These are phyloP conservation scores for Arctia plantaginis DNA, from an alignment of 2,888 invertebrate genomes.

Conservation along the genomic window DNA sequence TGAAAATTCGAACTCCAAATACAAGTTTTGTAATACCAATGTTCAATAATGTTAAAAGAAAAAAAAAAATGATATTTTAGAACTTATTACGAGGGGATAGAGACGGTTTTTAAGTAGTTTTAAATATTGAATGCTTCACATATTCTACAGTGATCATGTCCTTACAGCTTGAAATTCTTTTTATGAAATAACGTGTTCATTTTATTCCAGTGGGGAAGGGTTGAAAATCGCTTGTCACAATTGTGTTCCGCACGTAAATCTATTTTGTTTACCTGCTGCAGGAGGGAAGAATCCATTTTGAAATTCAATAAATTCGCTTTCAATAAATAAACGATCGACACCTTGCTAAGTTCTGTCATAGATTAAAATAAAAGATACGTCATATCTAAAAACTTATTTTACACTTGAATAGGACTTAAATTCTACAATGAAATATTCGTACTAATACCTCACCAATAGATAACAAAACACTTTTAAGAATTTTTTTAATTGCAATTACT, in stretches of 20 bases:
- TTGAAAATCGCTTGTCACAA: conserved; percentile 12
- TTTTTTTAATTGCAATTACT: neutral
- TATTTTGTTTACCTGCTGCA: conserved; percentile 28
- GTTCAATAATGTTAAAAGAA: conserved; percentile 25
- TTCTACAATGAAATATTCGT: neutral
- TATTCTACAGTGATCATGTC: conserved; percentile 26
- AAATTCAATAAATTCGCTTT: conserved; percentile 73
- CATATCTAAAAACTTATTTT: neutral
- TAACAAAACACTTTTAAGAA: no score
- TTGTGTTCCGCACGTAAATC: neutral
- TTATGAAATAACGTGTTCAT: neutral
- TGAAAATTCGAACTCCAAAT: conserved; percentile 1
- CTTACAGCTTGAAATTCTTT: conserved; percentile 1
- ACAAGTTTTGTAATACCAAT: neutral
- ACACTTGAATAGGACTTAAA: neutral
- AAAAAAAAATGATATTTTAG: conserved; percentile 18
- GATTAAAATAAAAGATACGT: conserved; percentile 51
- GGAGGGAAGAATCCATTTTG: conserved; percentile 68
- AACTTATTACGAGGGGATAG: conserved; percentile 31
- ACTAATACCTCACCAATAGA: neutral
- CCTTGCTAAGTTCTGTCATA: conserved; percentile 66
- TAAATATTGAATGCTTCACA: conserved; percentile 30
- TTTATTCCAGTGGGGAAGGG: conserved; percentile 16
- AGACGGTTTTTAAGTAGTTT: conserved; percentile 41
- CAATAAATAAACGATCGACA: conserved; percentile 78